Conservation (phyloP, 2,888 invertebrate genomes). For the Campopleginae sp. region DNA sequence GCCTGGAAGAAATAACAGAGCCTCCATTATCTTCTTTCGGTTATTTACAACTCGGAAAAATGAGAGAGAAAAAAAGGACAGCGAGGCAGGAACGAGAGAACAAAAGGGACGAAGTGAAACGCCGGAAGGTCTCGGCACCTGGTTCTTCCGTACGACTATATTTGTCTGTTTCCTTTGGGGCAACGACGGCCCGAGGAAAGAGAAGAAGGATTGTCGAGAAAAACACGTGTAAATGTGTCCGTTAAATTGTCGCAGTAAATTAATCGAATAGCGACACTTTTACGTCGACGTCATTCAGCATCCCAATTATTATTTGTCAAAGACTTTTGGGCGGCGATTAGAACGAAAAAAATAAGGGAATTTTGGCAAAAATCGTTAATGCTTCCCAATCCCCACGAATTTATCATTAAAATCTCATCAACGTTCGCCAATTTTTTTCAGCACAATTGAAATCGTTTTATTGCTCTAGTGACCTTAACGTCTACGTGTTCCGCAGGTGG, state of each 20-base stretch:
- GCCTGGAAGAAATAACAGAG: slow-evolving; percentile 31
- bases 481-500: slow-evolving; percentile 21
- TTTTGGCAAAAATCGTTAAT: neutral
- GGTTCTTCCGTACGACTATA: slow-evolving; percentile 39
- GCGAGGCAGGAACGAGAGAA: slow-evolving; percentile 22
- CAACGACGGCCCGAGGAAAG: neutral
- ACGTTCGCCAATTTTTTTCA: no score
- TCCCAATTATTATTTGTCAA: no score
- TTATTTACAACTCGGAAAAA: neutral
- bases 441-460: neutral
- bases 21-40: slow-evolving; percentile 49
- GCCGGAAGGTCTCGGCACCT: slow-evolving; percentile 58
- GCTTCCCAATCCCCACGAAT: neutral
- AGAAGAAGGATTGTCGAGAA: neutral
- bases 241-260: neutral
- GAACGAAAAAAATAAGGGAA: neutral
- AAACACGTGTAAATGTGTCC: neutral
- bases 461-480: neutral
- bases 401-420: no score
- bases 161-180: neutral
- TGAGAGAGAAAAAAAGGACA: neutral
- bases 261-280: neutral
- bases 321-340: neutral
- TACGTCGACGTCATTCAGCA: neutral
- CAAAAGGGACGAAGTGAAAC: slow-evolving; percentile 26